phyloP scores from a whole-genome alignment of 2,113 vertebrate species.

The Coreoperca whiteheadi region DNA sequence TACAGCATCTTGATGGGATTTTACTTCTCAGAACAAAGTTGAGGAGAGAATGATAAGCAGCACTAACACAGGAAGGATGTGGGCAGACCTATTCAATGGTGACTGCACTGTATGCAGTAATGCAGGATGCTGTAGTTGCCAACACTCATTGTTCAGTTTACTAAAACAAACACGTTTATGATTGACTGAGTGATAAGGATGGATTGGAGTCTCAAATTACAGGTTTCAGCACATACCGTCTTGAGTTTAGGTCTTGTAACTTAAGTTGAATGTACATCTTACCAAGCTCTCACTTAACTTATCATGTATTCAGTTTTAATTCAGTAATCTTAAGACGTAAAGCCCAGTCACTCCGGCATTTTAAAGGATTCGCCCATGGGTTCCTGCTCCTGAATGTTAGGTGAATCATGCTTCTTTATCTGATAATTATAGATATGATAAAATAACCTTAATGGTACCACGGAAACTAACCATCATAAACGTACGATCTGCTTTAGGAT shows the following conservation, averaged over 20 bases:
- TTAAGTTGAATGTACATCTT: background rate
- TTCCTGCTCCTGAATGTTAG: background rate
- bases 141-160: background rate
- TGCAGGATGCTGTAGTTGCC: background rate
- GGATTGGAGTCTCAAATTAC: background rate
- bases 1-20: background rate
- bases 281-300: background rate
- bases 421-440: background rate
- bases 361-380: background rate
- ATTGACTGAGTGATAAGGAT: background rate
- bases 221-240: background rate
- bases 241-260: background rate
- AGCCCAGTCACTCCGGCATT: background rate
- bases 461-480: background rate
- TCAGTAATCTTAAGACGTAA: background rate
- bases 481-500: background rate
- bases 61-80: background rate
- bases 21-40: slow-evolving; percentile 10
- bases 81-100: background rate
- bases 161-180: background rate
- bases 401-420: background rate
- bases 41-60: background rate
- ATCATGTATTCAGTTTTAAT: too few species aligned
- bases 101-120: background rate
- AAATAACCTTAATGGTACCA: background rate